These are phyloP conservation scores for Mantis religiosa DNA, from an alignment of 2,888 invertebrate species.

Conservation along the genomic window DNA sequence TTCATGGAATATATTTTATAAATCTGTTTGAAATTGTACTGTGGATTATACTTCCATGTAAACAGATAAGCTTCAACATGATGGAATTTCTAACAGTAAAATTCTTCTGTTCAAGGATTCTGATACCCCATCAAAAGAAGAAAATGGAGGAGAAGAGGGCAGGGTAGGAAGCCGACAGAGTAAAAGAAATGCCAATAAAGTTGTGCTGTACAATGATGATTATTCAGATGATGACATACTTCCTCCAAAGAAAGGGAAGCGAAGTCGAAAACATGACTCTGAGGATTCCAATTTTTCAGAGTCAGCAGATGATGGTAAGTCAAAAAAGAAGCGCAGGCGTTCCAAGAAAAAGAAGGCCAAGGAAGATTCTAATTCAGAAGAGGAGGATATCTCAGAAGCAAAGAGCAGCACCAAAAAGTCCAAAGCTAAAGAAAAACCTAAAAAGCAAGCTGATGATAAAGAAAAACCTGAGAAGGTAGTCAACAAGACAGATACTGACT, in stretches of 20 bases:
- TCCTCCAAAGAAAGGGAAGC: neutral
- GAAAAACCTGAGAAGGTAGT: conserved; percentile 36
- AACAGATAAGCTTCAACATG: no score
- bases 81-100: neutral
- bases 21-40: no score
- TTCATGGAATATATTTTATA: no score
- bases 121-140: neutral
- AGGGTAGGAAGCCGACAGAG: conserved; percentile 20
- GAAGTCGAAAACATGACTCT: neutral
- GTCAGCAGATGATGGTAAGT: neutral
- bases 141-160: conserved; percentile 8
- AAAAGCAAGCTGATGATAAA: conserved; percentile 7
- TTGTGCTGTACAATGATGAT: conserved; percentile 19
- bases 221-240: conserved; percentile 5
- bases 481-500: conserved; percentile 60
- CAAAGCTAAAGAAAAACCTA: neutral
- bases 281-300: conserved; percentile 13
- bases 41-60: no score
- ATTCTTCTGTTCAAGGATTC: neutral
- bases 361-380: conserved; percentile 40
- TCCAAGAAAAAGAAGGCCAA: conserved; percentile 51
- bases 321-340: conserved; percentile 34
- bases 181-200: conserved; percentile 22
- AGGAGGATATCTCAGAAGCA: conserved; percentile 29
- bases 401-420: neutral